A percentile compares a stretch with the other conserved stretches of the same genome.
Conservation (phyloP, 2,113 vertebrate genomes). For the Pterocles gutturalis region DNA sequence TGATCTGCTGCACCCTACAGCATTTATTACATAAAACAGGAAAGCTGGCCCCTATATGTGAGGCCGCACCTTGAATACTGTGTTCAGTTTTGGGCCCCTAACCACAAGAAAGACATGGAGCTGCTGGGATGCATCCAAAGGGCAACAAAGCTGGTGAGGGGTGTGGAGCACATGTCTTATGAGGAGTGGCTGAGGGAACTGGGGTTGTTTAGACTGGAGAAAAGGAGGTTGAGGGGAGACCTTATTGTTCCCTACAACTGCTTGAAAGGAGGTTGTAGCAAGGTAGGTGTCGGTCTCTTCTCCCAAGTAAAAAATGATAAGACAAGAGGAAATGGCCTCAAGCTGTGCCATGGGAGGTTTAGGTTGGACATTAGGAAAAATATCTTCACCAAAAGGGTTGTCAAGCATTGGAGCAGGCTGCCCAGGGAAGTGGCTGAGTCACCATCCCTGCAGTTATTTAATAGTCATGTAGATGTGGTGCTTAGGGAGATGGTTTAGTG, state of each 20-base stretch:
- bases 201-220: background rate
- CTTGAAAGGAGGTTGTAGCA: accelerated
- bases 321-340: background rate
- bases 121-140: accelerated
- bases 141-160: background rate
- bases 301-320: background rate
- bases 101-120: background rate
- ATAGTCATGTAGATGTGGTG: accelerated
- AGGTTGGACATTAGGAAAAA: background rate
- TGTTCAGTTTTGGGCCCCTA: background rate
- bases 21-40: background rate
- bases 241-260: accelerated
- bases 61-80: accelerated
- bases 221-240: background rate
- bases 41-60: background rate
- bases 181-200: background rate
- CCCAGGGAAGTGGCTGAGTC: background rate
- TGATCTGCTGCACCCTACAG: background rate
- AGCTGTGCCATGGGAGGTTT: accelerated
- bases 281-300: too few species aligned
- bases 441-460: background rate
- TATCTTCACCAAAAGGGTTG: accelerated
- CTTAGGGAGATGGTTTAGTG: background rate
- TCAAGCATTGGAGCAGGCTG: background rate
- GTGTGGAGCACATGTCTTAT: accelerated